Evolutionary conservation across 1,140 invertebrate genomes (phyloP), one percentile per base, ranked within the genome.

Genomic region (Orchesella cincta): DNA sequence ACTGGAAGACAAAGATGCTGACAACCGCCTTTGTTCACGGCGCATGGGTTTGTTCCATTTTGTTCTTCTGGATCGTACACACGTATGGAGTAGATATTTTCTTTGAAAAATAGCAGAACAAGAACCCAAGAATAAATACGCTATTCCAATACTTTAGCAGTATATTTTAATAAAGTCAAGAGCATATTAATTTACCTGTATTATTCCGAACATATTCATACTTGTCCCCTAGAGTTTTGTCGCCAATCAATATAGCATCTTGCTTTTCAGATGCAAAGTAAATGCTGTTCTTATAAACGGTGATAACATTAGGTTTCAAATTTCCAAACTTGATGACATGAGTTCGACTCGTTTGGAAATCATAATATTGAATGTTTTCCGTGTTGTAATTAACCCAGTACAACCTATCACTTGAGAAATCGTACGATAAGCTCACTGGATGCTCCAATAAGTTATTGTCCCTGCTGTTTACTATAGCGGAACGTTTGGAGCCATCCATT

Each of bases 1-100:
- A 88, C 86, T 16, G 93, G 91, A 73, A 96, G 84, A 85, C 94
- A 96, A 1, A 96, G 85, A 85, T 96, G 93, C 76, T 90, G 87
- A 84, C 93, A 95, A 18, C 34, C 87, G 46, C 89, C 88, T 81
- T 88, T 89, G 73, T 90, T 87, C 5, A 74, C 70, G 26, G 84
- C 82, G 83, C 88, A 83, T 81, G 85, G 82, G 89, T 92, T 83
- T 1, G 83, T 86, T 54, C 86, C 85, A 76, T 81, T 83, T 85
- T 92, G 90, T 62, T 89, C 83, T 3, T 85, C 84, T 31, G 89
- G 88, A 85, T 94, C 91, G 83, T 93, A 94, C 75, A 94, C 75
- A 39, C 79, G 71, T 26, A 82, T 77, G 0, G 81, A 80, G 39
- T 80, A 81, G 26, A 81, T 78, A 57, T 81, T 81, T 75, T 81